These are phyloP conservation scores for Shargacucullia verbasci DNA, from an alignment of 2,888 invertebrate genomes.

Conservation along the genomic window DNA sequence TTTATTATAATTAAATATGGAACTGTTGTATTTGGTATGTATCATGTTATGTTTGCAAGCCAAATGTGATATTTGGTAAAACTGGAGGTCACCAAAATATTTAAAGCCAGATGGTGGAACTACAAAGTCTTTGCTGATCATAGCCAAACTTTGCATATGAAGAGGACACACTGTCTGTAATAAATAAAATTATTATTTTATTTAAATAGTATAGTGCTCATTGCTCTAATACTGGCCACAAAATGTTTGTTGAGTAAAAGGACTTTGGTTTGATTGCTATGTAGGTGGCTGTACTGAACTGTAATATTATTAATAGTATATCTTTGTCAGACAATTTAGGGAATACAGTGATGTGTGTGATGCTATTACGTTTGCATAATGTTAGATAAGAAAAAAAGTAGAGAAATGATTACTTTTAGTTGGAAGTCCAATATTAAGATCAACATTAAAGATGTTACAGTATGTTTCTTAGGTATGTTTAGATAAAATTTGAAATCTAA, in stretches of 20 bases:
- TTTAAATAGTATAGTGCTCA: too few relatives aligned
- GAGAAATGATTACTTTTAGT: slow-evolving; percentile 86
- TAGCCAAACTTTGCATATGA: slow-evolving; percentile 87
- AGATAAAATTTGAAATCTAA: slow-evolving; percentile 89
- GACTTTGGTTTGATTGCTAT: too few relatives aligned
- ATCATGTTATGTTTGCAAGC: slow-evolving; percentile 82
- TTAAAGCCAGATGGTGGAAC: slow-evolving; percentile 74
- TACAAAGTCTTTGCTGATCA: slow-evolving; percentile 81
- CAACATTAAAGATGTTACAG: slow-evolving; percentile 88
- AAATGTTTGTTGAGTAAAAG: too few relatives aligned
- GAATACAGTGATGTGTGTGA: too few relatives aligned
- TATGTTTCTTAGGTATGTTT: slow-evolving; percentile 83
- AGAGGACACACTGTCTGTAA: slow-evolving; percentile 87
- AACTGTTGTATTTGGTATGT: slow-evolving; percentile 88
- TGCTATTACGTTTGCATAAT: too few relatives aligned
- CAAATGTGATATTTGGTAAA: slow-evolving; percentile 84
- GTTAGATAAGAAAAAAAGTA: background rate
- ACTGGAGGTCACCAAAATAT: slow-evolving; percentile 81
- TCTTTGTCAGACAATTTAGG: too few relatives aligned
- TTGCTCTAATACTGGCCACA: too few relatives aligned
- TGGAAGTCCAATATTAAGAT: slow-evolving; percentile 90
- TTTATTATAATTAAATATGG: slow-evolving; percentile 82
- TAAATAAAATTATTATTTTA: background rate
- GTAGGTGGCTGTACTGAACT: too few relatives aligned
- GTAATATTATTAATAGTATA: too few relatives aligned